Evolutionary conservation across 2,113 vertebrate species (phyloP).

Genomic region (Romanogobio albipinnatus): DNA sequence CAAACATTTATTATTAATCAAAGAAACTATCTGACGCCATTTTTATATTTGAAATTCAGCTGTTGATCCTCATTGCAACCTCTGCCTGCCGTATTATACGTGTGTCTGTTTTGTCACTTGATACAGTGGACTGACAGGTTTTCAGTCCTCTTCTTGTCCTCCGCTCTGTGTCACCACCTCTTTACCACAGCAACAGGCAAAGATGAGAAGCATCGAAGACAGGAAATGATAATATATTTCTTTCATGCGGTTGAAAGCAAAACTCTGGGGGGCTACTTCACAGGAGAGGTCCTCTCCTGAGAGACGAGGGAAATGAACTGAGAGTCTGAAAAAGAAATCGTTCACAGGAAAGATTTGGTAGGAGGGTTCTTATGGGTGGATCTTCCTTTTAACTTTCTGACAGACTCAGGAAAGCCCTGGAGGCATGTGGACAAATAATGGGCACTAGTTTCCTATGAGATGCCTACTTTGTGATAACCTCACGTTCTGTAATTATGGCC

Average conservation of each 20-base stretch:
- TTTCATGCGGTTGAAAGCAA: constrained; percentile 38
- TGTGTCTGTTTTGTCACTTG: constrained; percentile 44
- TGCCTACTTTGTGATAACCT: constrained; percentile 27
- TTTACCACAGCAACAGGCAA: constrained; percentile 31
- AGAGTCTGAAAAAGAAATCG: constrained; percentile 36
- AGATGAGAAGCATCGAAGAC: constrained; percentile 25
- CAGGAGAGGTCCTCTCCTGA: constrained; percentile 17
- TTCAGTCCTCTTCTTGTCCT: constrained; percentile 26
- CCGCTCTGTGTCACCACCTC: constrained; percentile 15
- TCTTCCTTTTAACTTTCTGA: constrained; percentile 11
- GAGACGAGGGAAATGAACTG: constrained; percentile 23
- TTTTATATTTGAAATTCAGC: background rate
- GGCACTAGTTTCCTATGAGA: constrained; percentile 40
- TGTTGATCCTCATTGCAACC: background rate
- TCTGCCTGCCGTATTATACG: background rate
- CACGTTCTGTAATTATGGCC: background rate
- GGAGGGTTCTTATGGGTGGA: constrained; percentile 28
- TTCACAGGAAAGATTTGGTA: background rate
- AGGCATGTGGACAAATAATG: constrained; percentile 40
- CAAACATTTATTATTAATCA: constrained; percentile 42
- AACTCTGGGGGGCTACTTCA: constrained; percentile 20
- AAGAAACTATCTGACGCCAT: background rate
- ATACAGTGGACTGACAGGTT: constrained; percentile 50
- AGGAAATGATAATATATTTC: constrained; percentile 6
- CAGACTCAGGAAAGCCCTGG: constrained; percentile 26